phyloP scores from a whole-genome alignment of 1,140 invertebrate genomes.

The Philotrypesis tridentata region DNA sequence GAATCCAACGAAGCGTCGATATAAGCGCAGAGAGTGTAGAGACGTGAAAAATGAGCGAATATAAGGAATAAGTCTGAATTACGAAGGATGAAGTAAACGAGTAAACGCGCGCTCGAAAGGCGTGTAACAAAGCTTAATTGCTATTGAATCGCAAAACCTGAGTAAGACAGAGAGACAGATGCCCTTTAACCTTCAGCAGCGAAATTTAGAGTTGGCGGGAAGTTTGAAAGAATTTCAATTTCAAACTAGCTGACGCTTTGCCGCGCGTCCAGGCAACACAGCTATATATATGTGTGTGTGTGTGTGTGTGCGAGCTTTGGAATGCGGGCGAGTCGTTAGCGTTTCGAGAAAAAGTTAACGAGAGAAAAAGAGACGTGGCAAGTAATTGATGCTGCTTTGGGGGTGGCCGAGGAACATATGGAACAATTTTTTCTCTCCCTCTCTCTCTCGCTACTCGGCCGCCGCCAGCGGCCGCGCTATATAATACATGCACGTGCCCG shows the following conservation, averaged over 20 bases:
- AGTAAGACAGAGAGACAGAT: background rate
- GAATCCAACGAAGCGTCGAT: background rate
- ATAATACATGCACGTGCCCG: too few species aligned
- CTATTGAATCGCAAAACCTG: background rate
- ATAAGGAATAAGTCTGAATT: too few species aligned
- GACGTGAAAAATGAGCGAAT: background rate
- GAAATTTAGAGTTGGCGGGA: background rate
- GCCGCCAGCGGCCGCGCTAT: too few species aligned
- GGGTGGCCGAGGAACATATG: background rate
- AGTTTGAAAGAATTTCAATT: slow-evolving; percentile 22
- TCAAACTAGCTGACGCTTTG: background rate
- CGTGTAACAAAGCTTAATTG: background rate
- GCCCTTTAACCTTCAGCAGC: background rate
- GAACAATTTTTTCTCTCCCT: background rate
- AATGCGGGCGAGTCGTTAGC: background rate
- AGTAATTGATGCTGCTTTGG: background rate
- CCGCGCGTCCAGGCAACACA: background rate
- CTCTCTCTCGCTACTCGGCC: too few species aligned
- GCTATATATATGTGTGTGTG: background rate
- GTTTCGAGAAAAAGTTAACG: background rate
- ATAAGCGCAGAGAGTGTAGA: background rate
- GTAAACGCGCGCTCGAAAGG: background rate
- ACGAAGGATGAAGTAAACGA: too few species aligned
- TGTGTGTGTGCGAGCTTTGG: background rate
- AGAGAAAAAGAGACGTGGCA: background rate